phyloP scores from a whole-genome alignment of 2,113 vertebrate genomes.

The Rhagologus leucostigma region DNA sequence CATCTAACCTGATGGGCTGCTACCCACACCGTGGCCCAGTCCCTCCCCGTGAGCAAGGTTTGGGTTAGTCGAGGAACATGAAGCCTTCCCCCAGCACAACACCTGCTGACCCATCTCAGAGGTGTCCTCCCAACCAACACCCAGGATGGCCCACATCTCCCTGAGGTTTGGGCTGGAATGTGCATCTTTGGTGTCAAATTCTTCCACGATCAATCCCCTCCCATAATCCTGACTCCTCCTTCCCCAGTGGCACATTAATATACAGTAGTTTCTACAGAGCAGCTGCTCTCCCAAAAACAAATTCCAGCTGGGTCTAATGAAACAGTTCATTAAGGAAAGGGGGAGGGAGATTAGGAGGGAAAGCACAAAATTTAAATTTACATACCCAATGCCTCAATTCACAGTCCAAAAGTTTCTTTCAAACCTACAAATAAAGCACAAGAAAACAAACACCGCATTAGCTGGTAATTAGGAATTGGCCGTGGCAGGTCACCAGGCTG shows the following conservation, averaged over 20 bases:
- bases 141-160: neutral
- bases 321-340: slow-evolving; percentile 16
- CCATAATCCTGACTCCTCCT: neutral
- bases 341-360: neutral
- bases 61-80: neutral
- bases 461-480: slow-evolving; percentile 40
- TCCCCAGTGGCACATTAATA: neutral
- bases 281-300: neutral
- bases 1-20: slow-evolving; percentile 25
- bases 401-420: slow-evolving; percentile 75
- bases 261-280: neutral
- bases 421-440: slow-evolving; percentile 70
- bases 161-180: neutral
- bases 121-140: neutral
- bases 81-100: neutral
- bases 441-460: slow-evolving; percentile 55
- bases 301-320: slow-evolving; percentile 6
- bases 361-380: slow-evolving; percentile 55
- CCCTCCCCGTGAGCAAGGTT: neutral
- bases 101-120: neutral
- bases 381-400: slow-evolving; percentile 76
- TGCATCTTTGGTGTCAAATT: neutral
- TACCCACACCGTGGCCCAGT: neutral
- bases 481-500: slow-evolving; percentile 12
- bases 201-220: neutral